These are phyloP conservation scores for Cylloceria caligata DNA, from an alignment of 2,888 invertebrate species.

Conservation along the genomic window DNA sequence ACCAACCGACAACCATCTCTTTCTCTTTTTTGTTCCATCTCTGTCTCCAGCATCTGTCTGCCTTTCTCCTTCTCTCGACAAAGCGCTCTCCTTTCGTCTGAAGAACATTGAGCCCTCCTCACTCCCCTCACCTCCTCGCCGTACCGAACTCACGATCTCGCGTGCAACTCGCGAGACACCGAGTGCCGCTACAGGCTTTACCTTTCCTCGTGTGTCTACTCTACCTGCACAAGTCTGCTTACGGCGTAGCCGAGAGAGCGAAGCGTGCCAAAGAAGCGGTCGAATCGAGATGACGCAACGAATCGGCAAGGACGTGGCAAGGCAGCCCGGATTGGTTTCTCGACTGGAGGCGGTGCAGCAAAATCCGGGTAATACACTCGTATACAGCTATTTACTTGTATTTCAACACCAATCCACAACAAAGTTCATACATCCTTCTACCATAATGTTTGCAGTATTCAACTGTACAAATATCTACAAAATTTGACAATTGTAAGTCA, in stretches of 20 bases:
- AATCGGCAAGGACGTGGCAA: slow-evolving; percentile 77
- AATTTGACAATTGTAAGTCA: background rate
- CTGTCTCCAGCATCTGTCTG: slow-evolving; percentile 10
- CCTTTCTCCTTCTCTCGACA: slow-evolving; percentile 39
- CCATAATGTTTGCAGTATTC: background rate
- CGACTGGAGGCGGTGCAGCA: slow-evolving; percentile 64
- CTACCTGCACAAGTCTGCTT: slow-evolving; percentile 33
- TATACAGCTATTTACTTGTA: slow-evolving; percentile 15
- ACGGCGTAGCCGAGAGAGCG: slow-evolving; percentile 49
- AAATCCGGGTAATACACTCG: slow-evolving; percentile 40
- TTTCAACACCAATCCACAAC: background rate
- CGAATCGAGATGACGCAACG: slow-evolving; percentile 73
- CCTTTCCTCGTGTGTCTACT: background rate
- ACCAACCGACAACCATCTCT: slow-evolving; percentile 42
- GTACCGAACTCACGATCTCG: slow-evolving; percentile 64
- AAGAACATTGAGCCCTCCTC: slow-evolving; percentile 13
- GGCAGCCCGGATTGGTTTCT: slow-evolving; percentile 75
- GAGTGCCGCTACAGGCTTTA: background rate
- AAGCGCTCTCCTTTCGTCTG: slow-evolving; percentile 24
- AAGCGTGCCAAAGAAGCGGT: slow-evolving; percentile 72
- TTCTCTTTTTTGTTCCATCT: slow-evolving; percentile 32
- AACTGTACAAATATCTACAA: background rate
- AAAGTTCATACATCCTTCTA: background rate
- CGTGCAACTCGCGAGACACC: slow-evolving; percentile 60
- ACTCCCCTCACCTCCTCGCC: background rate